Base-by-base conservation (phyloP, 64 coral and sea anemone genomes). In the Montipora cactus region DNA sequence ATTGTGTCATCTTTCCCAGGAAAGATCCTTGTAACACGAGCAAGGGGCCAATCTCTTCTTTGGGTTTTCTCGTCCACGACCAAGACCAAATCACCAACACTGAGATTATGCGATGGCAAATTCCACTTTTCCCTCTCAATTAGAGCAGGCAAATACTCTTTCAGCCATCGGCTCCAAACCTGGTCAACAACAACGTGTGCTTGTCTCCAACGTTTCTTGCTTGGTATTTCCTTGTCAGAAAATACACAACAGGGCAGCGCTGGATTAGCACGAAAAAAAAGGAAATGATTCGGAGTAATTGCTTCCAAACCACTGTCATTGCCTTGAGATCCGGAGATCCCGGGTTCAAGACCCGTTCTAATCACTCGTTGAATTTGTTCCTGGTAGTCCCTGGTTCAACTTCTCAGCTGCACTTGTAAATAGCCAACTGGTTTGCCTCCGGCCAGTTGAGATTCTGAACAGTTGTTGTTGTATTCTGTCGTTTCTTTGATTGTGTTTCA, bases 201-300 rank as follows among this genome's bases (percentile, higher is more conserved):
- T 74, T 81, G 59, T 83, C 89, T 71, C 64, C 79, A 83, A 21
- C 89, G 59, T 50, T 81, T 91, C n/a, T 22, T 50, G 11, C 46
- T 72, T 4, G 14, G 22, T 18, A 82, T 82, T 82, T 74, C 78
- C 7, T 74, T 69, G 45, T 91, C 66, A 11, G 44, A 2, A 74
- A 91, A 80, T 47, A 81, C 77, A 59, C 61, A 76, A 20, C 48
- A 53, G 45, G 62, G 59, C 19, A 82, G 19, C 16, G 6, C 44
- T 51, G 48, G 66, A 73, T 81, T 79, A 3, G 12, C 77, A 79
- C 49, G 77, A 16, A 48, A 48, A 52, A 52, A 51, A 79, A 79
- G 52, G 44, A 89, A 78, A n/a, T 89, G 87, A 44, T 89, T 89
- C 7, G 73, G 87, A 15, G 87, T 89, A 1, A 89, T 23, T 4